Evolutionary conservation across 2,797 vertebrate species (phyloP).

Genomic region (Saxicola maurus): DNA sequence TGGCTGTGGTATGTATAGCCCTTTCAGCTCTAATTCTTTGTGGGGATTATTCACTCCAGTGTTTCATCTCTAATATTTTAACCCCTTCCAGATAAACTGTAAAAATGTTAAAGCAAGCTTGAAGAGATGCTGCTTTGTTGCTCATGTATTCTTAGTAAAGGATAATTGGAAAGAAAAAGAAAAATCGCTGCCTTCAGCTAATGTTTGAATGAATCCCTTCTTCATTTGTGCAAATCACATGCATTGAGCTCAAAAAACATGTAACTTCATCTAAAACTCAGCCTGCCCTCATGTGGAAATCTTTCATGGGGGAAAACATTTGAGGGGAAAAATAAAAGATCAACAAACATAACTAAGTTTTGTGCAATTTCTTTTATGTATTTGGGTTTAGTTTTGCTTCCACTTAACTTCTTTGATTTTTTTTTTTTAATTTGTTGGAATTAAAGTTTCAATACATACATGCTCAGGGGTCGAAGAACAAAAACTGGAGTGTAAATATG

Average conservation of each 20-base stretch:
- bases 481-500: background rate
- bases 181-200: background rate
- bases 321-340: fast-evolving
- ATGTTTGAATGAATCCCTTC: background rate
- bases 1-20: background rate
- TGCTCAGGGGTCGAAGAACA: background rate
- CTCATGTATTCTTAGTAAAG: background rate
- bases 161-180: background rate
- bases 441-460: background rate
- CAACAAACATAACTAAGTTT: background rate
- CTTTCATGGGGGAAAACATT: background rate
- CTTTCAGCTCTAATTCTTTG: background rate
- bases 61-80: background rate
- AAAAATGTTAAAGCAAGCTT: background rate
- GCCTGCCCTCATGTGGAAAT: background rate
- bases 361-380: background rate
- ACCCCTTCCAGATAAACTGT: background rate
- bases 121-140: background rate
- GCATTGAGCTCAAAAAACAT: background rate
- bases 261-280: background rate
- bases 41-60: background rate
- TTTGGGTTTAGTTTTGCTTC: background rate
- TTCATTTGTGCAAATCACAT: background rate
- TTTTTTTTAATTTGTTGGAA: background rate
- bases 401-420: background rate